Conservation (phyloP, 92 coral and sea anemone species). For the Umimayanthus chanpuru region DNA sequence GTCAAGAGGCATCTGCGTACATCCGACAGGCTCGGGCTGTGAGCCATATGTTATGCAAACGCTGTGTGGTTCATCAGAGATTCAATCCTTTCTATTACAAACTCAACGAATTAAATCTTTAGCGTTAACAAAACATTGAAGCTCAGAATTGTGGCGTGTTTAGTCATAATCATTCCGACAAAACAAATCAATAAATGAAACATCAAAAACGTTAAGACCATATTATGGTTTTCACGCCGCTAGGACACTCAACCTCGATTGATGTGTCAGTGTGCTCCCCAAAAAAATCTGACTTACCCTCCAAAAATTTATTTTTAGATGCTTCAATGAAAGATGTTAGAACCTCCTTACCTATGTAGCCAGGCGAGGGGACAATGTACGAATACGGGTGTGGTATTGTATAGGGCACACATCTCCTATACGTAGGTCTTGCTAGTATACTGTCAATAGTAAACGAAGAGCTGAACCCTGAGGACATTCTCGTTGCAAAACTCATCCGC, state of each 20-base stretch:
- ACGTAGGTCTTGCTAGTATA: constrained; percentile 95
- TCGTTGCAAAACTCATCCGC: constrained; percentile 44
- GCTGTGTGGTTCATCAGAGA: not conserved
- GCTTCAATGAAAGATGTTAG: not conserved
- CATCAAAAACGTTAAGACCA: not conserved
- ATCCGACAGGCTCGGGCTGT: constrained; percentile 26
- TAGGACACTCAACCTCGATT: not conserved
- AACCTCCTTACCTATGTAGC: constrained; percentile 73
- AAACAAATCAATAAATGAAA: constrained; percentile 15
- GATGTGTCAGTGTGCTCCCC: not conserved
- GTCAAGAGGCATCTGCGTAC: constrained; percentile 34
- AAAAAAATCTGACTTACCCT: not conserved
- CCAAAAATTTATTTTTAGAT: not conserved
- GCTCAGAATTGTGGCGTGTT: not conserved
- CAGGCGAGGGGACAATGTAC: constrained; percentile 77
- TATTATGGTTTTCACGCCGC: not conserved
- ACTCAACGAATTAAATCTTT: constrained; percentile 16
- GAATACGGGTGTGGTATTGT: constrained; percentile 83
- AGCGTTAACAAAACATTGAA: constrained; percentile 2
- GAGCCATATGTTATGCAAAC: constrained; percentile 34
- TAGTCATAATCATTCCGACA: not conserved
- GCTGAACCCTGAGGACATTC: constrained; percentile 78
- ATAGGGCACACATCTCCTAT: constrained; percentile 78
- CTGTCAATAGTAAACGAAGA: constrained; percentile 97
- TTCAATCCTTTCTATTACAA: constrained; percentile 13